A percentile compares a stretch with the other conserved stretches of the same genome.
Evolutionary conservation across 2,797 vertebrate genomes (phyloP).

Genomic region (Fratercula arctica): DNA sequence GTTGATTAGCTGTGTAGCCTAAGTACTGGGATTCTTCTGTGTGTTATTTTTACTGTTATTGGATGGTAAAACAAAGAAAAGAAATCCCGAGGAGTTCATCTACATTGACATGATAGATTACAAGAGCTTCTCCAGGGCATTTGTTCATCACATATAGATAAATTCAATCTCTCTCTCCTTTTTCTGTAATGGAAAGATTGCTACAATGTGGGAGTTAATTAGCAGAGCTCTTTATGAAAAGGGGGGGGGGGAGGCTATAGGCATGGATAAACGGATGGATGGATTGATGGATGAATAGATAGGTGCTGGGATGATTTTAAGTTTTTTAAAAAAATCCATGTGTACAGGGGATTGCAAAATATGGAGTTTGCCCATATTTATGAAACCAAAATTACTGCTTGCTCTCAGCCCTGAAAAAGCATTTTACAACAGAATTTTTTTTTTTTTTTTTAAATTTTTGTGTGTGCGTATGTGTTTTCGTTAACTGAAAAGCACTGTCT

Average conservation of each 20-base stretch:
- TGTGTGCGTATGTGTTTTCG: neutral
- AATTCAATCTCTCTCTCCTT: constrained; percentile 47
- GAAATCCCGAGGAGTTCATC: constrained; percentile 65
- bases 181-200: constrained; percentile 28
- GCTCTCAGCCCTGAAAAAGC: neutral
- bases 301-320: neutral
- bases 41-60: constrained; percentile 48
- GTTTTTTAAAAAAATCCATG: neutral
- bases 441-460: neutral
- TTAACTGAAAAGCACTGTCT: neutral
- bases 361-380: neutral
- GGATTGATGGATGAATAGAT: neutral
- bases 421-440: neutral
- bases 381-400: neutral
- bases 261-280: neutral
- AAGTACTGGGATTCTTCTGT: constrained; percentile 22
- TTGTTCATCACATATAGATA: constrained; percentile 68
- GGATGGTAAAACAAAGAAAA: constrained; percentile 59
- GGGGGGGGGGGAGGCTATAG: neutral
- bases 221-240: constrained; percentile 66
- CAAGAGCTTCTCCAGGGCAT: constrained; percentile 63
- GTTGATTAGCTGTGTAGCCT: constrained; percentile 24
- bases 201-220: constrained; percentile 66
- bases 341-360: neutral
- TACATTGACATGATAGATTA: constrained; percentile 48